Evolutionary conservation across 2,888 invertebrate species (phyloP), one percentile per base, ranked within the genome.

Genomic region (Nymphalis c-album): DNA sequence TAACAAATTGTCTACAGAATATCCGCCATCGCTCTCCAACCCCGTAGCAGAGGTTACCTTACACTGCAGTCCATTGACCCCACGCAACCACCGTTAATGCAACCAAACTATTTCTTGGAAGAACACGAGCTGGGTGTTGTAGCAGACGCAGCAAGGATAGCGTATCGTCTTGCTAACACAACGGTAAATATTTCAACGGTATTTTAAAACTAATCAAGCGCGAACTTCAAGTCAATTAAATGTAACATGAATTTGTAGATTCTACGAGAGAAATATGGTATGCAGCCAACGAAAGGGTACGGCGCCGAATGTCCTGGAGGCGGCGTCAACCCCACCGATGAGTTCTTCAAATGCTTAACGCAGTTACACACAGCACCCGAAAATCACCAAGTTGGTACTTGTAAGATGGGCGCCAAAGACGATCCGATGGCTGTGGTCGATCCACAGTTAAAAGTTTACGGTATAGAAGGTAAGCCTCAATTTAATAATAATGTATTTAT

Each of bases 381-480:
- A 85, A 96, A 97, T 83, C 97, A 97, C 83, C 96, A 96, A 84
- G 95, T 94, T 0, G 96, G 96, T 10, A 95, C 96, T 0, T 96
- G 96, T 81, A 96, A 96, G 92, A 97, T 97, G 96, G 97, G 96
- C 0, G 95, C 96, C 0, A 76, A 82, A 0, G 87, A 87, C 0
- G 96, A 97, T 82, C 94, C 94, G 0, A 91, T 94, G 91, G 95
- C 96, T 0, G 96, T 96, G 0, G 96, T 96, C 0, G 95, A 96
- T 82, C 93, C 94, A 69, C 93, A 94, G 80, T 87, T 96, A 0
- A 91, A 84, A 74, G 95, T 95, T 0, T 88, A 94, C 74, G 95
- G 95, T 0, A 87, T 95, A 60, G 84, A 88, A 70, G 94, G 94
- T 83, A 81, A 79, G 91, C 70, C 10, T 6, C 0, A 31, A 60